Evolutionary conservation across 2,797 vertebrate species (phyloP).

Genomic region (Cryptoblepharus egeriae): DNA sequence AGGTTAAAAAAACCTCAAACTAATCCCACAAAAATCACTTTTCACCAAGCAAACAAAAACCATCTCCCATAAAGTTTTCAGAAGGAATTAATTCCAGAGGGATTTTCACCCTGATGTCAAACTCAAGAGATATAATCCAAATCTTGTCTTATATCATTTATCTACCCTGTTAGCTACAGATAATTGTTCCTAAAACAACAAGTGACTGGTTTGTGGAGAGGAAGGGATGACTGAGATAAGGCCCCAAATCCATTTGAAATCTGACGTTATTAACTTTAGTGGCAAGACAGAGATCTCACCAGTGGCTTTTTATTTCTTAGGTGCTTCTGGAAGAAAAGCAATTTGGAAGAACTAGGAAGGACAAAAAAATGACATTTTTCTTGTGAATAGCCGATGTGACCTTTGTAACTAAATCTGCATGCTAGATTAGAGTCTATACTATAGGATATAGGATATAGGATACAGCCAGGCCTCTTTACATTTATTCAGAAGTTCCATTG

Average conservation of each 20-base stretch:
- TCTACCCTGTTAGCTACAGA: conserved; percentile 4
- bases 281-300: not conserved
- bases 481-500: too few species aligned
- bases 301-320: not conserved
- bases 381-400: not conserved
- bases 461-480: too few species aligned
- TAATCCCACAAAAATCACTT: not conserved
- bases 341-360: not conserved
- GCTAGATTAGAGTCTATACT: too few species aligned
- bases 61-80: not conserved
- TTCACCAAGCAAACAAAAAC: not conserved
- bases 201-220: conserved; percentile 5
- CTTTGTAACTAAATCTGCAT: not conserved
- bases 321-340: not conserved
- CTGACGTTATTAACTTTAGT: conserved; percentile 1
- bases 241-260: not conserved
- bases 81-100: not conserved
- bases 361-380: not conserved
- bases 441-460: too few species aligned
- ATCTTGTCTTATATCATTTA: not conserved
- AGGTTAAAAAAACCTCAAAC: not conserved
- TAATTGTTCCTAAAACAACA: not conserved
- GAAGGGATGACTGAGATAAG: not conserved
- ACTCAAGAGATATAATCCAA: conserved; percentile 7
- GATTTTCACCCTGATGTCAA: not conserved